Conservation (phyloP, 2,888 invertebrate genomes). For the Nomada hirtipes region DNA sequence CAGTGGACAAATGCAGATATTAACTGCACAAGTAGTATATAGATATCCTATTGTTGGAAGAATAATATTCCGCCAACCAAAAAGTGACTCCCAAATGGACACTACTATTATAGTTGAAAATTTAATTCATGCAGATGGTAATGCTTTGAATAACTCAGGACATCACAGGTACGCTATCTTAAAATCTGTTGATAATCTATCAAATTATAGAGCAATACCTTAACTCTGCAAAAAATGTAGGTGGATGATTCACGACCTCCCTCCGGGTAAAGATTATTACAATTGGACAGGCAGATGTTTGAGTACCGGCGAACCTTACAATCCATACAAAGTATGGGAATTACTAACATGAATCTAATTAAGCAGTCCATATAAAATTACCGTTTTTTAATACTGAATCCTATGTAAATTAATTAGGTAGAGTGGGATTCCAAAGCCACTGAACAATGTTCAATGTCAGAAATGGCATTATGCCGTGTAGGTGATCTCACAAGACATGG, state of each 20-base stretch:
- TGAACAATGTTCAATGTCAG: constrained; percentile 86
- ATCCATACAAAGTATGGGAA: constrained; percentile 89
- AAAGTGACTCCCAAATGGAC: constrained; percentile 92
- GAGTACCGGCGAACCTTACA: constrained; percentile 91
- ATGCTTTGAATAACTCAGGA: constrained; percentile 89
- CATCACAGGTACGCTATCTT: constrained; percentile 85
- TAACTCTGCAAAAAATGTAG: constrained; percentile 80
- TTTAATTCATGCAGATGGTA: constrained; percentile 94
- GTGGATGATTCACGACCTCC: constrained; percentile 93
- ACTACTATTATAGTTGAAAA: constrained; percentile 94
- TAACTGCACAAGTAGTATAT: constrained; percentile 92
- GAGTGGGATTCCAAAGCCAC: constrained; percentile 87
- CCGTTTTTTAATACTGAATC: not conserved
- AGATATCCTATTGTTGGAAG: constrained; percentile 95
- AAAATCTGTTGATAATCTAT: not conserved
- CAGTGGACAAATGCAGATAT: constrained; percentile 89
- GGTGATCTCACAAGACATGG: constrained; percentile 93
- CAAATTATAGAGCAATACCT: constrained; percentile 1
- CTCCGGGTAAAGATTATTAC: constrained; percentile 94
- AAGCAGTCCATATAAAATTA: not conserved
- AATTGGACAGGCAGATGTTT: constrained; percentile 95
- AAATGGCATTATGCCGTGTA: constrained; percentile 88
- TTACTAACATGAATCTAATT: constrained; percentile 10
- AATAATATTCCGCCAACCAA: constrained; percentile 92
- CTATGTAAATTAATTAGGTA: constrained; percentile 81